Percentiles rank a stretch among this genome's conserved stretches.
phyloP scores from a whole-genome alignment of 2,113 vertebrate genomes.

The Gopherus flavomarginatus region DNA sequence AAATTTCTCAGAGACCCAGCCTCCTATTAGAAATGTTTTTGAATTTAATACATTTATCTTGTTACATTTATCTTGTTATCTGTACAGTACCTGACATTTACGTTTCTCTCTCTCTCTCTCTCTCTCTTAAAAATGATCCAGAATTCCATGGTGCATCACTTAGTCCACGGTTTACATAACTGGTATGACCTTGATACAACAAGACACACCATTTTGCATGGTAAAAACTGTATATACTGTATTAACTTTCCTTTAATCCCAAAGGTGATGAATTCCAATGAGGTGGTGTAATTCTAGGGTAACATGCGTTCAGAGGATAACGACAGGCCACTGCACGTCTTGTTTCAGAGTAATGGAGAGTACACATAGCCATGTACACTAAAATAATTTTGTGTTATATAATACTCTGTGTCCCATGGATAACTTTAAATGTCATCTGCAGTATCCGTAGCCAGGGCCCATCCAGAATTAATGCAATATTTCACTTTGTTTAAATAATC shows the following conservation, averaged over 20 bases:
- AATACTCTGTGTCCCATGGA: not conserved
- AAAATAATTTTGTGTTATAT: not conserved
- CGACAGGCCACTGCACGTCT: not conserved
- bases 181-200: not conserved
- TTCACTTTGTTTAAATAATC: constrained; percentile 45
- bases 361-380: not conserved
- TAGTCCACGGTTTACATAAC: not conserved
- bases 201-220: not conserved
- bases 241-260: not conserved
- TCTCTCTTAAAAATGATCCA: not conserved
- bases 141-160: not conserved
- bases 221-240: not conserved
- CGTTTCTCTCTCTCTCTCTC: not conserved
- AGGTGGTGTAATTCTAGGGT: not conserved
- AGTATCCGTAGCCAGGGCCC: constrained; percentile 3
- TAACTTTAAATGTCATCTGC: not conserved
- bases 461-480: constrained; percentile 51
- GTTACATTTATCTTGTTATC: constrained; percentile 22
- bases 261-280: not conserved
- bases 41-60: constrained; percentile 36
- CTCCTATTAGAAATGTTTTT: not conserved
- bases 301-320: not conserved
- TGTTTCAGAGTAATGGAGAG: not conserved
- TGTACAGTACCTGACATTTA: not conserved
- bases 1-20: not conserved